Conservation (phyloP, 2,113 vertebrate species). For the Sturnira hondurensis region DNA sequence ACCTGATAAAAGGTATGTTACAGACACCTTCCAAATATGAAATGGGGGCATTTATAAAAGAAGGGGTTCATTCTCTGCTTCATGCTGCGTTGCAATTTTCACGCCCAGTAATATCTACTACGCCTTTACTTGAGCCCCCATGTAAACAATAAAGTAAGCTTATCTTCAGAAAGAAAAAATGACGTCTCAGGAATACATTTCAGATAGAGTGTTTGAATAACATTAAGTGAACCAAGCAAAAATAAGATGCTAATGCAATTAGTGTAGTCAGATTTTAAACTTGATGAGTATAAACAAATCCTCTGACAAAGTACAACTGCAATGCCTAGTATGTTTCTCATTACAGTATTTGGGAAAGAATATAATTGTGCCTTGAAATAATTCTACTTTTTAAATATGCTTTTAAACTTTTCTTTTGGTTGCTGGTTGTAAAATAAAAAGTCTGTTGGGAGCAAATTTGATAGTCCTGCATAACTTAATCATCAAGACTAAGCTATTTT, state of each 20-base stretch:
- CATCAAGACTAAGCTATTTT: not conserved
- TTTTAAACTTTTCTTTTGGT: not conserved
- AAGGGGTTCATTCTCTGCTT: not conserved
- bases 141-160: slow-evolving; percentile 31
- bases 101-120: not conserved
- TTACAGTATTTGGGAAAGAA: not conserved
- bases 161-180: slow-evolving; percentile 6
- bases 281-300: slow-evolving; percentile 45
- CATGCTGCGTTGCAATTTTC: not conserved
- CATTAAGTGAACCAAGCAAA: slow-evolving; percentile 43
- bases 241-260: slow-evolving; percentile 64
- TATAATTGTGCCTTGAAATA: not conserved
- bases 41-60: not conserved
- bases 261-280: slow-evolving; percentile 36
- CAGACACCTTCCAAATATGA: not conserved
- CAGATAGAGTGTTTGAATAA: slow-evolving; percentile 49
- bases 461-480: not conserved
- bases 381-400: not conserved
- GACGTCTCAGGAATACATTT: slow-evolving; percentile 31
- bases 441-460: not conserved
- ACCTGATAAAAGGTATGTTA: not conserved
- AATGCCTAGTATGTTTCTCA: not conserved
- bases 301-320: not conserved
- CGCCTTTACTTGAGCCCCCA: not conserved
- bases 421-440: not conserved